These are phyloP conservation scores for Budorcas taxicolor DNA, from an alignment of 2,113 vertebrate genomes.

Conservation along the genomic window DNA sequence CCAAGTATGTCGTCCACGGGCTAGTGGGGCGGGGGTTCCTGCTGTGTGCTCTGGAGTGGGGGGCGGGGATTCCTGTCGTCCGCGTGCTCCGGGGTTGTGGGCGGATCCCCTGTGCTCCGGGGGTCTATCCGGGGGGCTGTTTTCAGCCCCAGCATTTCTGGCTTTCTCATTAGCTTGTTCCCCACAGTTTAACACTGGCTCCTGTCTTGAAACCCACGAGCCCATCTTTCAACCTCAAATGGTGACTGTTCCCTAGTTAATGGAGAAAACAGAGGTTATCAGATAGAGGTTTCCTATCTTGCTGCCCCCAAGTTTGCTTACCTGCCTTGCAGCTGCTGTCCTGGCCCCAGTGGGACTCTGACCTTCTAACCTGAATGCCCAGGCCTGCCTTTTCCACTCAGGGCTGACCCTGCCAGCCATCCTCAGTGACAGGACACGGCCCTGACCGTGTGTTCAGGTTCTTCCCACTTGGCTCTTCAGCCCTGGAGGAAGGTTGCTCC, in stretches of 20 bases:
- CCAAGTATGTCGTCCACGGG: conserved; percentile 84
- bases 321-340: not conserved
- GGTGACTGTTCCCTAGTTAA: not conserved
- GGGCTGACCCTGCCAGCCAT: not conserved
- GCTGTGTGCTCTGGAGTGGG: accelerated
- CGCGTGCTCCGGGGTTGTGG: accelerated
- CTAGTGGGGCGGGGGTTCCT: not conserved
- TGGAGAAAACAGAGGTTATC: not conserved
- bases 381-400: not conserved
- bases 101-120: accelerated
- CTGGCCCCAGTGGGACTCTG: not conserved
- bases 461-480: not conserved
- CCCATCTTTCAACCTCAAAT: not conserved
- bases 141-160: not conserved
- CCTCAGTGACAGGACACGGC: not conserved
- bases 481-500: not conserved
- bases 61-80: conserved; percentile 41
- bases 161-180: not conserved
- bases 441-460: no score
- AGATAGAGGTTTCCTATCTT: not conserved
- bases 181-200: accelerated
- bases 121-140: not conserved
- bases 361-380: not conserved
- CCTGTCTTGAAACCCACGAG: not conserved
- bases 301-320: not conserved